Conservation (phyloP, 2,888 invertebrate species). For the Drosophila imparisetae region DNA sequence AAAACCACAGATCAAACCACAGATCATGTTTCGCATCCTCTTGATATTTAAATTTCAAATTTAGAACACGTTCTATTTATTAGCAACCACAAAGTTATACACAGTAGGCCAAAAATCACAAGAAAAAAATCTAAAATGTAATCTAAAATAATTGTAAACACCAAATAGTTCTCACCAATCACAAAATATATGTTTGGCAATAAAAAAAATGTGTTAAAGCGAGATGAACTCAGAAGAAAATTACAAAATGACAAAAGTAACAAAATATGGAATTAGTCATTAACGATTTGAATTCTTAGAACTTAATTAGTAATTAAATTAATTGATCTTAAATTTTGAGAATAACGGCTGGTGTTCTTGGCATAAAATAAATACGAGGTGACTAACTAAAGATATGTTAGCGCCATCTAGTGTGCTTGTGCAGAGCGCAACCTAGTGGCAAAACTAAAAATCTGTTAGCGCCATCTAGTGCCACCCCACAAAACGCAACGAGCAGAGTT, state of each 20-base stretch:
- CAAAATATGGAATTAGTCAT: conserved; percentile 24
- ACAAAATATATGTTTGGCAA: background rate
- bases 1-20: conserved; percentile 17
- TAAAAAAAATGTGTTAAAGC: background rate
- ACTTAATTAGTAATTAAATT: conserved; percentile 4
- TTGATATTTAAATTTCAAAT: conserved; percentile 28
- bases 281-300: conserved; percentile 13
- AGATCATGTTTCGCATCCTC: conserved; percentile 28
- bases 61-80: conserved; percentile 18
- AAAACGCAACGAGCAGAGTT: background rate
- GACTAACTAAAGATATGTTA: conserved; percentile 16
- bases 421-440: background rate
- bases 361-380: conserved; percentile 8
- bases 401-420: conserved; percentile 28
- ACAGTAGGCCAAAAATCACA: background rate
- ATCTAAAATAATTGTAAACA: background rate
- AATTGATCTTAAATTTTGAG: conserved; percentile 16
- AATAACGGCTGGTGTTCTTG: conserved; percentile 22
- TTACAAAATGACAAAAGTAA: background rate
- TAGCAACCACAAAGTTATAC: conserved; percentile 33
- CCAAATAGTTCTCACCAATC: background rate
- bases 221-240: background rate
- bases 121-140: background rate
- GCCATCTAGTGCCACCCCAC: conserved; percentile 18
- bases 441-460: conserved; percentile 7